A percentile compares a stretch with the other conserved stretches of the same genome.
phyloP scores from a whole-genome alignment of 2,113 vertebrate species.

The Malurus melanocephalus region DNA sequence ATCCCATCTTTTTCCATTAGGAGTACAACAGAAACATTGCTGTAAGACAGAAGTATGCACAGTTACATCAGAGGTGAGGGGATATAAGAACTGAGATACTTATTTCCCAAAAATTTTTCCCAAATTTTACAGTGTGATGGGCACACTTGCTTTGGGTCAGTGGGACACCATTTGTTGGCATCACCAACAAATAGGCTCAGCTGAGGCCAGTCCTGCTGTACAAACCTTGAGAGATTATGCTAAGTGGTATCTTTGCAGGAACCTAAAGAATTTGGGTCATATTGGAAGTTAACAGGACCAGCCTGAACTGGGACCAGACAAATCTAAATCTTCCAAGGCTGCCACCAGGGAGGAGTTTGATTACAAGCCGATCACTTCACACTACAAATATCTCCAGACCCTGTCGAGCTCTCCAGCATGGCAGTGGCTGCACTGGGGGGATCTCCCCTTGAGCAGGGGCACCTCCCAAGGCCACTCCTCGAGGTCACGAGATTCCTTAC shows the following conservation, averaged over 20 bases:
- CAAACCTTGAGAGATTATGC: not conserved
- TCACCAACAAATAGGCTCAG: not conserved
- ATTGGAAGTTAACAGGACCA: not conserved
- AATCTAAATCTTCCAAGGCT: not conserved
- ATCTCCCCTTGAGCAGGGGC: not conserved
- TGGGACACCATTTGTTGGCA: not conserved
- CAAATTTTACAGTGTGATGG: not conserved
- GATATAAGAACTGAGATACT: not conserved
- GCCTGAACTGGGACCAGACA: not conserved
- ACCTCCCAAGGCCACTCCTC: not conserved
- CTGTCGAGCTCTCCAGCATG: not conserved
- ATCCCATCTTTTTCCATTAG: not conserved
- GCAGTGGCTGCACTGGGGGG: not conserved
- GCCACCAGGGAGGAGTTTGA: not conserved
- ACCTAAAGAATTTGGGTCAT: not conserved
- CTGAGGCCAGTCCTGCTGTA: not conserved
- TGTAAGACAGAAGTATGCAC: not conserved
- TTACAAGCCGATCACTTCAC: not conserved
- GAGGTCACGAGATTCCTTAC: not conserved
- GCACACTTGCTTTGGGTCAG: not conserved
- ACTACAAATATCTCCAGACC: not conserved
- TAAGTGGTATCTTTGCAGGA: not conserved
- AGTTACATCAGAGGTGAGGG: not conserved
- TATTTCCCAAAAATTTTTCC: not conserved
- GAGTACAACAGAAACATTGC: not conserved